Conservation (phyloP, 1,140 invertebrate genomes). For the Dinothrombium tinctorium region DNA sequence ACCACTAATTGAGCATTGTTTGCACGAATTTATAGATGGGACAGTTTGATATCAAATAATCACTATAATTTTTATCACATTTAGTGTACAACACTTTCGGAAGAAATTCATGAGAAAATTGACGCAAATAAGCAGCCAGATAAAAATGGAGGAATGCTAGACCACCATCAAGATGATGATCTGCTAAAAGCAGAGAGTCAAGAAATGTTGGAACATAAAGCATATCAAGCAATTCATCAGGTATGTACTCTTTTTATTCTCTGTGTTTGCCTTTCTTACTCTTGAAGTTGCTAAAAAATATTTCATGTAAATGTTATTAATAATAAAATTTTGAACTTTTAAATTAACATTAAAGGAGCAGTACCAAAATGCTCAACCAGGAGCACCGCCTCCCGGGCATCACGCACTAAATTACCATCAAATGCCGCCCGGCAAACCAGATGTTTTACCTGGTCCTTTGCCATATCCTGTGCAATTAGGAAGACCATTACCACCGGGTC, state of each 20-base stretch:
- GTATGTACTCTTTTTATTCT: background rate
- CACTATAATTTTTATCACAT: too few species aligned
- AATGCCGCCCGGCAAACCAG: background rate
- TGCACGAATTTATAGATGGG: too few species aligned
- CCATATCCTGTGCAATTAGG: too few species aligned
- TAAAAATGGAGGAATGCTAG: background rate
- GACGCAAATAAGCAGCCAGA: background rate
- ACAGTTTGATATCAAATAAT: too few species aligned
- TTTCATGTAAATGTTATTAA: background rate
- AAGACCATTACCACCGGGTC: background rate
- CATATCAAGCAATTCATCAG: slow-evolving; percentile 1
- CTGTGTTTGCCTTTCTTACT: background rate
- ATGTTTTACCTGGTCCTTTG: background rate
- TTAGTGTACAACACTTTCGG: too few species aligned
- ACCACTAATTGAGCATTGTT: too few species aligned
- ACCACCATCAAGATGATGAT: background rate
- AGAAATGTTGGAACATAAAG: background rate
- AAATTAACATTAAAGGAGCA: background rate
- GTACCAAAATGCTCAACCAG: background rate
- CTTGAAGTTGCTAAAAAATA: background rate
- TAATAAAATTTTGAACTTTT: background rate
- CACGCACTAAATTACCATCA: background rate
- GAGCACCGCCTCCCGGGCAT: background rate
- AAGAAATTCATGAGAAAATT: background rate
- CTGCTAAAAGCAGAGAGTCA: slow-evolving; percentile 2